Base-by-base conservation (phyloP, 1,140 invertebrate genomes). In the Neodiprion fabricii region DNA sequence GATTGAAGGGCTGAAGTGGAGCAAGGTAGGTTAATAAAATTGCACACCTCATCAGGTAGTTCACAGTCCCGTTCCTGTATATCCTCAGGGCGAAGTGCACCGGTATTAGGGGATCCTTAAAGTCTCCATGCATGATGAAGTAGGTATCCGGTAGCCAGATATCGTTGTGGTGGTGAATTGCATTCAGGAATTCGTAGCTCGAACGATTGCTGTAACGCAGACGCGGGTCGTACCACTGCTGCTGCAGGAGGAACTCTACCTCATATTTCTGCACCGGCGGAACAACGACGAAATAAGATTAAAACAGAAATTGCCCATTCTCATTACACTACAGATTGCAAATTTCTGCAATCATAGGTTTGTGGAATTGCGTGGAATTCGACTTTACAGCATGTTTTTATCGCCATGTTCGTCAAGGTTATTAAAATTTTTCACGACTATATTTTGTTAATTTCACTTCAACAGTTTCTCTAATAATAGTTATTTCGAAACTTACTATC, bases 81-180 rank as follows among this genome's bases (percentile, higher is more conserved):
- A 98, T 96, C 82, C 95, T 91, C 82, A 97, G 91, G 75, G 96
- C 95, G 81, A 97, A 96, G 90, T 97, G 95, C 85, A 96, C 94
- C 67, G 96, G 96, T 86, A 96, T 96, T 81, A 97, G 92, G 53
- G 95, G 95, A 88, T 96, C 94, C 90, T 97, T 96, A 88, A 97
- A 97, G 87, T 97, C 96, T 74, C 96, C 96, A 88, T 97, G 96
- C 94, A 97, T 97, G 85, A 97, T 97, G 90, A 97, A 97, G 87
- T 97, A 97, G 40, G 96, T 97, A 88, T 97, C 96, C 67, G 96
- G 96, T 79, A 96, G 91, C 96, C 96, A 97, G 82, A 97, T 94
- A 81, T 95, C 92, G 81, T 95, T 92, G 88, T 96, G 93, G 87
- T 97, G 96, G 85, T 96, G 95, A 77, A 97, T 95, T 72, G 95